Conservation (phyloP, 2,113 vertebrate species). For the Plecturocebus donacophilus region DNA sequence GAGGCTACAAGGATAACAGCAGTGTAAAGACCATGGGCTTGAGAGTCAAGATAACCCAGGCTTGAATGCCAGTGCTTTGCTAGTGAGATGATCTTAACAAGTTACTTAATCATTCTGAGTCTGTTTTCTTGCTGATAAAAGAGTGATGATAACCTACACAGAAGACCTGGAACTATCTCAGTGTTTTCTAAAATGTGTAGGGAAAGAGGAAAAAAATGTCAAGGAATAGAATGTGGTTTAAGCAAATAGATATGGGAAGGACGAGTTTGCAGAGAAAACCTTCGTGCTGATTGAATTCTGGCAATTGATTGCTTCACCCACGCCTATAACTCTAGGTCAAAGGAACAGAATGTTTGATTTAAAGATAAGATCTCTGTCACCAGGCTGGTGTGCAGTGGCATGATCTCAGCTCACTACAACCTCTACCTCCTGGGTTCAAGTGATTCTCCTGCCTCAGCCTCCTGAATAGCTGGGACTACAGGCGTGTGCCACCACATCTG, state of each 20-base stretch:
- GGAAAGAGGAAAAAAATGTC: neutral
- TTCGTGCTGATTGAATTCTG: neutral
- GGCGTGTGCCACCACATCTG: too few species aligned
- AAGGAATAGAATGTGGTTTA: neutral
- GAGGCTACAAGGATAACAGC: neutral
- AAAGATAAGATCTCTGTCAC: neutral
- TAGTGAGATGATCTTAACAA: neutral
- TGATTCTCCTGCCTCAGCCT: too few species aligned
- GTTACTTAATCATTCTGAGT: neutral
- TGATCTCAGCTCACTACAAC: too few species aligned
- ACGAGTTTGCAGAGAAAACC: neutral
- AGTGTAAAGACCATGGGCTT: neutral
- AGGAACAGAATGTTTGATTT: neutral
- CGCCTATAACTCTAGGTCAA: neutral
- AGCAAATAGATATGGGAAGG: neutral
- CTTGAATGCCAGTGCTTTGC: neutral
- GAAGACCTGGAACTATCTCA: neutral
- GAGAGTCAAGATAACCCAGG: accelerated
- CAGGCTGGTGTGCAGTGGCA: too few species aligned
- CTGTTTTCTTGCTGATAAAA: neutral
- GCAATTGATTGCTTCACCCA: neutral
- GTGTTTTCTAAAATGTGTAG: neutral
- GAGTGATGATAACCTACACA: neutral
- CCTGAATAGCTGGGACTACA: too few species aligned
- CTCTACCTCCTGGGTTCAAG: too few species aligned